Evolutionary conservation across 2,797 vertebrate species (phyloP).

Genomic region (Catamblyrhynchus diadema): DNA sequence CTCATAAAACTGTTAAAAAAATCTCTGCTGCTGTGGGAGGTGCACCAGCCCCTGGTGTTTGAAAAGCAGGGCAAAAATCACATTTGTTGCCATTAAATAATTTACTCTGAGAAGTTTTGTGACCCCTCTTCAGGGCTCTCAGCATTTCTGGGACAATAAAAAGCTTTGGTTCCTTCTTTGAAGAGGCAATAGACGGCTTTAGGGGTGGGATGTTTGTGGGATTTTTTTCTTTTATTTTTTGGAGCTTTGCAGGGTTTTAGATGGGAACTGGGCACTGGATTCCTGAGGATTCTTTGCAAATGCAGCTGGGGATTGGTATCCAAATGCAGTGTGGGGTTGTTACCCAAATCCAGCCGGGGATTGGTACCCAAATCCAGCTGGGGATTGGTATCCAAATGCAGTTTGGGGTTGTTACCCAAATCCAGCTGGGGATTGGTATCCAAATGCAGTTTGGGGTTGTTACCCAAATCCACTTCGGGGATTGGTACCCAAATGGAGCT

Average conservation of each 20-base stretch:
- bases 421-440: no score
- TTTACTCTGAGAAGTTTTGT: background rate
- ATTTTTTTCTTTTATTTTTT: fast-evolving
- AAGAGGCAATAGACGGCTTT: background rate
- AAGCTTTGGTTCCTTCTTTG: background rate
- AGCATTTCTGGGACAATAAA: background rate
- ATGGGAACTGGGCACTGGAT: background rate
- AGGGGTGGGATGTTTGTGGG: background rate
- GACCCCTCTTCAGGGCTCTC: background rate
- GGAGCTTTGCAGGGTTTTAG: background rate
- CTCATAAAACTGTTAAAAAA: background rate
- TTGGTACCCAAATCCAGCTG: background rate
- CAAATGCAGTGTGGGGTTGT: fast-evolving
- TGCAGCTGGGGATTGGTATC: fast-evolving
- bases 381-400: no score
- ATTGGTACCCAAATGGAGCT: background rate
- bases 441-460: no score
- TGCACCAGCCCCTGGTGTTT: background rate
- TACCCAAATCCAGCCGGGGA: no score
- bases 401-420: no score
- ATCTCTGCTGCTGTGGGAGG: background rate
- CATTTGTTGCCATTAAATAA: background rate
- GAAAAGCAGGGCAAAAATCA: background rate
- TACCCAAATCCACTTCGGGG: fast-evolving
- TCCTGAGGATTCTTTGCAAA: background rate